Base-by-base conservation (phyloP, 2,113 vertebrate genomes). In the Nothoprocta perdicaria region DNA sequence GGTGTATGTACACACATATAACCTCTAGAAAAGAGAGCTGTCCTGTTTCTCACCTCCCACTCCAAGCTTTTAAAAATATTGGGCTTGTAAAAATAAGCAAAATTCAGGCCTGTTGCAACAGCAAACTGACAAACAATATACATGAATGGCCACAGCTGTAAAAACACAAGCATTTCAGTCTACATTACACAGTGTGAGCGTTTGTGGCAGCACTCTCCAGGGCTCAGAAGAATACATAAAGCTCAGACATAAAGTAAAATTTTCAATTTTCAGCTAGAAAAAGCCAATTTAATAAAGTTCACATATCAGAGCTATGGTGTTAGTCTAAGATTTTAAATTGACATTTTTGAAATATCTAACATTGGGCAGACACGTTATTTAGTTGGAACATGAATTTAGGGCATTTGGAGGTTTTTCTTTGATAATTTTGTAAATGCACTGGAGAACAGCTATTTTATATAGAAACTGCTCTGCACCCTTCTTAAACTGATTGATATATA, bases 401-500 rank as follows among this genome's bases (percentile, higher is more conserved):
- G 14, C 17, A 5, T 31, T 43, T 38, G 15, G 8, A 65, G 33
- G 14, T 29, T 52, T 65, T 48, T 53, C 43, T 80, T 69, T 27
- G 35, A 38, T 52, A 74, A 73, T 14, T 90, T 77, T 15, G 5
- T 8, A 48, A 55, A 45, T 40, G 29, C 69, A 31, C 3, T 10
- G 12, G 41, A 80, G 68, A 89, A 57, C 29, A 80, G 18, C 9
- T 71, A 66, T 88, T 90, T 89, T 43, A 71, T 23, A n/a, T 0
- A 40, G 50, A 92, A 58, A 11, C 10, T 23, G 40, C 22, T 68
- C 76, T 2, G 3, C 41, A 69, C 57, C 15, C 50, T 93, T 83
- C 45, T 69, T 71, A 83, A 89, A 21, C 9, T 40, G 50, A 41
- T 81, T 38, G 35, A 57, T 61, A 91, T 95, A 95, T 69, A 93